Percentiles rank a stretch among this genome's conserved stretches.
Conservation (phyloP, 2,888 invertebrate genomes). For the Strigamia crassipes region DNA sequence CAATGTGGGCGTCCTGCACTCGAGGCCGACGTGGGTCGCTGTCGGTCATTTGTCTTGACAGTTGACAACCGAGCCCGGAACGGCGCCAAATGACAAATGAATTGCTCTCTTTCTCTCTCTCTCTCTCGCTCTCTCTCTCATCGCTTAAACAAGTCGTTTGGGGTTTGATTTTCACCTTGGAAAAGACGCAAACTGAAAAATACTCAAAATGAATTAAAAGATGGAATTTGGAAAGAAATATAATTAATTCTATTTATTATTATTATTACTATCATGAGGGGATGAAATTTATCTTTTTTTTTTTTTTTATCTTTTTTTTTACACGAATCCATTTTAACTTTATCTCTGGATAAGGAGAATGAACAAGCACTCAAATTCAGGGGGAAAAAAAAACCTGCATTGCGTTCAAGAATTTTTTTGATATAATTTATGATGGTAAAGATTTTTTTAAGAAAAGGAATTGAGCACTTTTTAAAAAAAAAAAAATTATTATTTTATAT, state of each 20-base stretch:
- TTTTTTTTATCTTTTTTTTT: background rate
- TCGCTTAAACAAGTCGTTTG: background rate
- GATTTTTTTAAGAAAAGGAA: too few species aligned
- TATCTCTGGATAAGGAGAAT: background rate
- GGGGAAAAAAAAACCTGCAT: slow-evolving; percentile 8
- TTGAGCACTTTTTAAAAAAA: too few species aligned
- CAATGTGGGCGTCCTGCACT: slow-evolving; percentile 44
- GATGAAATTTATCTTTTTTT: background rate
- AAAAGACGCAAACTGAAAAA: background rate
- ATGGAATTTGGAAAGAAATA: background rate
- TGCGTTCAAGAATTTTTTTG: background rate
- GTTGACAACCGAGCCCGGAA: slow-evolving; percentile 32
- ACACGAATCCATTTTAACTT: background rate
- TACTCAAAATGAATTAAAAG: too few species aligned
- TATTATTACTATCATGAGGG: background rate
- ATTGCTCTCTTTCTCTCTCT: background rate
- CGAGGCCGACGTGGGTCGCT: slow-evolving; percentile 39
- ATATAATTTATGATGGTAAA: background rate
- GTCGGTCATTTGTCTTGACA: slow-evolving; percentile 44
- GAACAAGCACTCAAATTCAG: background rate
- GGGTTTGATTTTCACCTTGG: background rate
- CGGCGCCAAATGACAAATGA: slow-evolving; percentile 44
- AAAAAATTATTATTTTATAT: too few species aligned
- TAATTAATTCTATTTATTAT: slow-evolving; percentile 11
- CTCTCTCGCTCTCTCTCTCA: background rate